These are phyloP conservation scores for Noturus placidus DNA, from an alignment of 2,113 vertebrate species.

Conservation along the genomic window DNA sequence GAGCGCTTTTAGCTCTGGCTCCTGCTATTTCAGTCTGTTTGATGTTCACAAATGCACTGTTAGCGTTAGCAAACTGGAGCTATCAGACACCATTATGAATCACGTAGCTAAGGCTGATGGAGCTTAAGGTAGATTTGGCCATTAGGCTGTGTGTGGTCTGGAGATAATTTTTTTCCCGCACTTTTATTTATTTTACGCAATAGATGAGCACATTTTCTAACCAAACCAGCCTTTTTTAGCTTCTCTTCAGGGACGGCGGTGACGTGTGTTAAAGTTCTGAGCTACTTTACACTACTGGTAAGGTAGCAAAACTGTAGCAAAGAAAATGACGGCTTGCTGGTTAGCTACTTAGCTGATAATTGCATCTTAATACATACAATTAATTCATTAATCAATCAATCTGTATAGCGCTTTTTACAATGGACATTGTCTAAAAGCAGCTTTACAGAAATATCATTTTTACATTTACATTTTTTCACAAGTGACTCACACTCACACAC, in stretches of 20 bases:
- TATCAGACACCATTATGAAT: constrained; percentile 26
- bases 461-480: too few relatives aligned
- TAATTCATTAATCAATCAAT: too few relatives aligned
- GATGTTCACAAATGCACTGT: constrained; percentile 26
- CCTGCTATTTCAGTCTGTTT: constrained; percentile 31
- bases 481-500: too few relatives aligned
- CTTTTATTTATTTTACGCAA: neutral
- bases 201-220: neutral
- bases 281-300: neutral
- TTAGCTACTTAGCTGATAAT: neutral
- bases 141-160: constrained; percentile 13
- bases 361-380: neutral
- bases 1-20: constrained; percentile 28
- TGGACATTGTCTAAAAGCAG: too few relatives aligned
- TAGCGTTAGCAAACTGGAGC: constrained; percentile 22
- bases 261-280: neutral
- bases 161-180: neutral
- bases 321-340: neutral
- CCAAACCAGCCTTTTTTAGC: neutral
- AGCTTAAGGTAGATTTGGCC: constrained; percentile 6
- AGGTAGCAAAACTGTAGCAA: neutral
- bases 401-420: too few relatives aligned
- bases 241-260: neutral
- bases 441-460: too few relatives aligned
- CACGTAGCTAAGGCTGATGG: neutral